Percentiles rank a stretch among this genome's conserved stretches.
These are phyloP conservation scores for Corythaixoides concolor DNA, from an alignment of 2,113 vertebrate genomes.

Conservation along the genomic window DNA sequence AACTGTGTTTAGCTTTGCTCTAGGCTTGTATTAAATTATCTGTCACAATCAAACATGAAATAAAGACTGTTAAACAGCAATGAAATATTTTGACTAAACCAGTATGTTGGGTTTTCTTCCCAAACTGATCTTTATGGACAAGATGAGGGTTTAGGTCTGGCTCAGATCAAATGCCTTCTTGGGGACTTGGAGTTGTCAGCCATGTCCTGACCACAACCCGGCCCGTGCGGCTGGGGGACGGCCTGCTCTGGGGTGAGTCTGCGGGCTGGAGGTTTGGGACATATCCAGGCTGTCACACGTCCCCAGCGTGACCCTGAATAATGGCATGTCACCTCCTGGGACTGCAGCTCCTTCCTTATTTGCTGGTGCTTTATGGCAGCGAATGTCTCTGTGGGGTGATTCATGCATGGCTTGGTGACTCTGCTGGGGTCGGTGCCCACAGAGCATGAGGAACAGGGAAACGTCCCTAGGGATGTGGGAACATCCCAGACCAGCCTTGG, in stretches of 20 bases:
- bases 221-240: background rate
- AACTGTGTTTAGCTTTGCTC: conserved; percentile 36
- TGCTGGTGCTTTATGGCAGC: background rate
- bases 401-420: background rate
- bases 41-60: conserved; percentile 22
- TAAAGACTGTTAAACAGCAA: background rate
- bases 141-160: conserved; percentile 1
- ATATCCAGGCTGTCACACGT: background rate
- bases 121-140: conserved; percentile 25
- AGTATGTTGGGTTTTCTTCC: conserved; percentile 10
- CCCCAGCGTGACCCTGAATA: background rate
- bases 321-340: background rate
- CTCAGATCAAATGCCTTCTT: background rate
- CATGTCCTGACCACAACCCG: accelerated
- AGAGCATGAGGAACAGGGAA: background rate
- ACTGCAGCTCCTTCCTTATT: background rate
- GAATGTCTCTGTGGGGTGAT: background rate
- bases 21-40: conserved; percentile 36
- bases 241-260: background rate
- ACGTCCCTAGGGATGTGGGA: background rate
- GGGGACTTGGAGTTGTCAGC: background rate
- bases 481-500: background rate
- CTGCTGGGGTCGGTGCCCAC: background rate
- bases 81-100: conserved; percentile 54
- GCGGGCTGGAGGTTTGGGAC: background rate